phyloP scores from a whole-genome alignment of 2,113 vertebrate species.

The Abramis brama region DNA sequence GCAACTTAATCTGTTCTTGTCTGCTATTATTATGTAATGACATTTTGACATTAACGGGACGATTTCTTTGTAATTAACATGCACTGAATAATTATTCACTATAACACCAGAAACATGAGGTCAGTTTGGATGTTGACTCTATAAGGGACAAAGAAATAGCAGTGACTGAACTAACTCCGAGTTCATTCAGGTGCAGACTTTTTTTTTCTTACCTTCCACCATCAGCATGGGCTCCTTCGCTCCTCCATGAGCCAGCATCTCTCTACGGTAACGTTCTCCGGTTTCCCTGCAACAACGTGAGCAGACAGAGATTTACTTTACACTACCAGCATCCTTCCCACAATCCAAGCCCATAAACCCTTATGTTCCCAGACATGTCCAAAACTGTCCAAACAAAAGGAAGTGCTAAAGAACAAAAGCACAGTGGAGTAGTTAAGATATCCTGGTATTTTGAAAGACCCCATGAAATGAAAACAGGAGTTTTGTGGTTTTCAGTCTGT shows the following conservation, averaged over 20 bases:
- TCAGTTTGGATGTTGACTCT: neutral
- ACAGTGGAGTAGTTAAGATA: constrained; percentile 18
- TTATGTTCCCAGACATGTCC: constrained; percentile 10
- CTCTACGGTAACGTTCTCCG: constrained; percentile 91
- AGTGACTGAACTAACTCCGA: neutral
- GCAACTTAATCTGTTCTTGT: neutral
- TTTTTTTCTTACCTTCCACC: constrained; percentile 89
- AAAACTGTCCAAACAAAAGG: constrained; percentile 34
- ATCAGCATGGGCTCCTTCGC: constrained; percentile 91
- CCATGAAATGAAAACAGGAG: neutral
- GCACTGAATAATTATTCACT: neutral
- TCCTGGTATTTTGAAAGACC: constrained; percentile 16
- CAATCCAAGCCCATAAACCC: constrained; percentile 25
- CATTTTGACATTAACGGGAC: neutral
- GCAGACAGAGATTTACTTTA: constrained; percentile 32
- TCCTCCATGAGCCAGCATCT: constrained; percentile 95
- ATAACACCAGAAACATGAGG: neutral
- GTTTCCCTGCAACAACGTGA: constrained; percentile 78
- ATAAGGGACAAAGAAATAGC: neutral
- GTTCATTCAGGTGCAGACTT: neutral
- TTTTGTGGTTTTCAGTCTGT: constrained; percentile 16
- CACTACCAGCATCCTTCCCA: constrained; percentile 42
- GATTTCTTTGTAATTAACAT: neutral
- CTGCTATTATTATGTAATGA: neutral
- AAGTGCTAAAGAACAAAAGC: constrained; percentile 22